phyloP scores from a whole-genome alignment of 2,888 invertebrate genomes.

The Galeopsomyia nigrocyanea region DNA sequence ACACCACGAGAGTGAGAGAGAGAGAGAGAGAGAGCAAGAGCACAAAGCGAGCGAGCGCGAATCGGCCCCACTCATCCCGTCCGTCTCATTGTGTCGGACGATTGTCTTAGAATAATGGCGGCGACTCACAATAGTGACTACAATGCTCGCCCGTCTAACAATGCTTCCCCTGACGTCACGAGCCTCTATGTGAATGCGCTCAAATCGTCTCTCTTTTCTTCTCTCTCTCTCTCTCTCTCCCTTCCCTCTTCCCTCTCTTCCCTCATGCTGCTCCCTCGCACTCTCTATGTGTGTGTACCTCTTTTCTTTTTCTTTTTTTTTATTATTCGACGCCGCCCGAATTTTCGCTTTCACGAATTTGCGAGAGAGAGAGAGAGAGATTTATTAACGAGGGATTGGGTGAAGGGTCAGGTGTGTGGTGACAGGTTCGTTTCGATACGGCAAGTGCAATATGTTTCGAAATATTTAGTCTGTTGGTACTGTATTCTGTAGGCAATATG shows the following conservation, averaged over 20 bases:
- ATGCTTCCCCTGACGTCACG: constrained; percentile 56
- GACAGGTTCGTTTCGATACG: too few relatives aligned
- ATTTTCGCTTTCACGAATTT: too few relatives aligned
- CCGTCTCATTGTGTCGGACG: constrained; percentile 69
- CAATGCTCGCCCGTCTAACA: constrained; percentile 70
- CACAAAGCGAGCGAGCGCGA: constrained; percentile 55
- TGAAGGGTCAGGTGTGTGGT: too few relatives aligned
- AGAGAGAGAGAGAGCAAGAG: constrained; percentile 23
- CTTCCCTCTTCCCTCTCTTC: constrained; percentile 54
- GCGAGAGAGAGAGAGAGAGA: too few relatives aligned
- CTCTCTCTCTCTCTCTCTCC: constrained; percentile 37
- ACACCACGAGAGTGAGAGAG: constrained; percentile 9
- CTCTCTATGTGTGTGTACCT: constrained; percentile 9
- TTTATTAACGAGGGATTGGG: too few relatives aligned
- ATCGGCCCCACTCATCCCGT: constrained; percentile 62
- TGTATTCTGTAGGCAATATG: too few relatives aligned
- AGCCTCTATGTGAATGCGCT: constrained; percentile 25
- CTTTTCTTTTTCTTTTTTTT: constrained; percentile 29
- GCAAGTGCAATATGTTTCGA: too few relatives aligned
- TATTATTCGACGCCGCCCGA: neutral
- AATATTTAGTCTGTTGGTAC: too few relatives aligned
- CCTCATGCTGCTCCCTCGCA: constrained; percentile 13
- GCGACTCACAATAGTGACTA: constrained; percentile 70
- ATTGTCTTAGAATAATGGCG: constrained; percentile 70
- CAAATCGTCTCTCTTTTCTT: constrained; percentile 37